Evolutionary conservation across 2,888 invertebrate species (phyloP).

Genomic region (Homarus gammarus): DNA sequence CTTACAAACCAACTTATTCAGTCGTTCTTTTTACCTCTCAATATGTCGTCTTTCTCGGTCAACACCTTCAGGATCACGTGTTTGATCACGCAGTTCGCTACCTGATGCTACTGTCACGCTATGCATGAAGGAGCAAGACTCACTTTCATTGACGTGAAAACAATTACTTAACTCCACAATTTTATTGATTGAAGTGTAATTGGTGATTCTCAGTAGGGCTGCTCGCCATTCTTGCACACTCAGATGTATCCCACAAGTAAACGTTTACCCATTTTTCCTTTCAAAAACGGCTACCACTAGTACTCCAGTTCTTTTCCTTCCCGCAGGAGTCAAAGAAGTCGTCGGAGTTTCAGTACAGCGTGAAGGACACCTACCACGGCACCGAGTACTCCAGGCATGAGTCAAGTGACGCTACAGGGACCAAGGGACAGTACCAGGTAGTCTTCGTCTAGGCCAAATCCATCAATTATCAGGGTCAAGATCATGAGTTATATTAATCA

Average conservation of each 20-base stretch:
- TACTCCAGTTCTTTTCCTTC: not conserved
- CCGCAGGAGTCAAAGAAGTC: slow-evolving; percentile 17
- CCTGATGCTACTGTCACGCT: too few relatives aligned
- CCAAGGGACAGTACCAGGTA: slow-evolving; percentile 54
- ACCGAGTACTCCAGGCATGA: slow-evolving; percentile 42
- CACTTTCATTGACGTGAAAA: too few relatives aligned
- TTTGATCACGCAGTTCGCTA: too few relatives aligned
- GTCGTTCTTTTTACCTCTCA: too few relatives aligned
- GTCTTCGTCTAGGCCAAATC: not conserved
- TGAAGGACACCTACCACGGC: slow-evolving; percentile 39
- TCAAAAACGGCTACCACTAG: not conserved
- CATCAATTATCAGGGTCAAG: too few relatives aligned
- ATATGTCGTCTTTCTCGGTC: too few relatives aligned
- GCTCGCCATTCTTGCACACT: not conserved
- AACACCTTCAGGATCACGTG: too few relatives aligned
- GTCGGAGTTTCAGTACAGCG: slow-evolving; percentile 35
- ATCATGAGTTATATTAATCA: too few relatives aligned
- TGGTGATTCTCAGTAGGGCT: too few relatives aligned
- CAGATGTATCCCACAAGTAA: not conserved
- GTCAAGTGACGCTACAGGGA: slow-evolving; percentile 28
- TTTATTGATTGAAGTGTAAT: not conserved
- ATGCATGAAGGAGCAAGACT: too few relatives aligned
- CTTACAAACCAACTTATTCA: too few relatives aligned
- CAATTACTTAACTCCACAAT: too few relatives aligned
- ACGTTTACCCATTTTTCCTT: not conserved